Conservation (phyloP, 1,140 invertebrate species). For the Pinna nobilis region DNA sequence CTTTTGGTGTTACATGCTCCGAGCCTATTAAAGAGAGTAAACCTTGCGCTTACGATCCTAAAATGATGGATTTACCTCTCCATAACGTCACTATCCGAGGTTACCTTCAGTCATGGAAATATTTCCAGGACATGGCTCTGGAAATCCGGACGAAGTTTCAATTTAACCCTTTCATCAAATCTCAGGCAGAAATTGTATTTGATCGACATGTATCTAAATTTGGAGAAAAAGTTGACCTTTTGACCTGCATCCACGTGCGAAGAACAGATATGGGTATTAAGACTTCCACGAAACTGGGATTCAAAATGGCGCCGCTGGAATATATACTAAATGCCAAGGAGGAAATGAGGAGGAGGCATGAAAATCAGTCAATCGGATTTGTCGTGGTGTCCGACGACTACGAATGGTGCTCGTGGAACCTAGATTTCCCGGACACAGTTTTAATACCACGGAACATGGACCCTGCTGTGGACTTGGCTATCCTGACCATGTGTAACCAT, state of each 20-base stretch:
- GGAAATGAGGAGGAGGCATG: constrained; percentile 37
- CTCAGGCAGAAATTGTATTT: too few relatives aligned
- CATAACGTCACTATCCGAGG: constrained; percentile 41
- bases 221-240: neutral
- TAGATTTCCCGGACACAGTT: constrained; percentile 22
- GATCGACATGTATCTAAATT: neutral
- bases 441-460: constrained; percentile 38
- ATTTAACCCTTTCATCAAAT: constrained; percentile 34
- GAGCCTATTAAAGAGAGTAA: constrained; percentile 10
- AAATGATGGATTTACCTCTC: constrained; percentile 20
- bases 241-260: constrained; percentile 55
- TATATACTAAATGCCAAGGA: constrained; percentile 48
- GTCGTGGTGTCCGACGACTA: constrained; percentile 57
- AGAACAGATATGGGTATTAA: constrained; percentile 49
- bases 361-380: constrained; percentile 37
- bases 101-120: constrained; percentile 59
- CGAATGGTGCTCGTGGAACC: constrained; percentile 39
- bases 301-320: constrained; percentile 34
- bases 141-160: constrained; percentile 47
- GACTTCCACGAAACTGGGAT: constrained; percentile 35
- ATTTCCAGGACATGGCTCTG: constrained; percentile 40
- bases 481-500: constrained; percentile 56
- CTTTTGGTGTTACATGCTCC: too few relatives aligned
- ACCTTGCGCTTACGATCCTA: constrained; percentile 33
- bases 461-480: constrained; percentile 62